Percentiles rank a stretch among this genome's conserved stretches.
phyloP scores from a whole-genome alignment of 2,888 invertebrate genomes.

The Euphydryas editha region DNA sequence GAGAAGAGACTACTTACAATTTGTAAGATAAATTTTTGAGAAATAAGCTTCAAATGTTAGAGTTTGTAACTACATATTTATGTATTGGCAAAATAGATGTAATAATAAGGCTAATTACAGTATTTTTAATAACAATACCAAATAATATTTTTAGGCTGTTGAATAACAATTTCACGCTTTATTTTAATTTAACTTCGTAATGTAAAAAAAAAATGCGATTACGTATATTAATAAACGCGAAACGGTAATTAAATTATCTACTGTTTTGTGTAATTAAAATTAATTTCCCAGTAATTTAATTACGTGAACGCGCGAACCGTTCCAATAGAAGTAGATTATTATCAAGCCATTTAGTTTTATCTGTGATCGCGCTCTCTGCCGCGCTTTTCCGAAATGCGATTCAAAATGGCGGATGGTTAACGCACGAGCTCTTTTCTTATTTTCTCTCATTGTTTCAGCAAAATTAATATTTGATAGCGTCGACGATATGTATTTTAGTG shows the following conservation, averaged over 20 bases:
- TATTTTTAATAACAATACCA: too few species aligned
- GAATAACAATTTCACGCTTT: too few species aligned
- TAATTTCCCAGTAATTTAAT: background rate
- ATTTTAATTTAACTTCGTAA: too few species aligned
- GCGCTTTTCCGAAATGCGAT: constrained; percentile 39
- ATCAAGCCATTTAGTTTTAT: constrained; percentile 37
- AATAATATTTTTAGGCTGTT: too few species aligned
- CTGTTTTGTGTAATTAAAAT: constrained; percentile 1
- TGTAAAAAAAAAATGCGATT: background rate
- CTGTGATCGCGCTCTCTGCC: constrained; percentile 39
- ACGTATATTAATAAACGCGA: background rate
- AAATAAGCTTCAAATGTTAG: background rate
- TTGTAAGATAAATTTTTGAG: background rate
- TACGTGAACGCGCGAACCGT: constrained; percentile 7
- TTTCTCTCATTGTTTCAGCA: constrained; percentile 69
- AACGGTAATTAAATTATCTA: background rate
- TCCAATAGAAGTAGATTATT: constrained; percentile 27
- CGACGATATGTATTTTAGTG: constrained; percentile 11
- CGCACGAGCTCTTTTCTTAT: constrained; percentile 74
- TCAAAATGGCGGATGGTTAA: constrained; percentile 54
- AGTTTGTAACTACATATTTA: background rate
- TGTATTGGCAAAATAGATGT: too few species aligned
- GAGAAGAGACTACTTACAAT: background rate
- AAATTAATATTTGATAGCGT: constrained; percentile 73
- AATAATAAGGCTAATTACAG: too few species aligned